Percentiles rank a stretch among this genome's conserved stretches.
Evolutionary conservation across 2,888 invertebrate genomes (phyloP).

Genomic region (Cacoxenus indagator): DNA sequence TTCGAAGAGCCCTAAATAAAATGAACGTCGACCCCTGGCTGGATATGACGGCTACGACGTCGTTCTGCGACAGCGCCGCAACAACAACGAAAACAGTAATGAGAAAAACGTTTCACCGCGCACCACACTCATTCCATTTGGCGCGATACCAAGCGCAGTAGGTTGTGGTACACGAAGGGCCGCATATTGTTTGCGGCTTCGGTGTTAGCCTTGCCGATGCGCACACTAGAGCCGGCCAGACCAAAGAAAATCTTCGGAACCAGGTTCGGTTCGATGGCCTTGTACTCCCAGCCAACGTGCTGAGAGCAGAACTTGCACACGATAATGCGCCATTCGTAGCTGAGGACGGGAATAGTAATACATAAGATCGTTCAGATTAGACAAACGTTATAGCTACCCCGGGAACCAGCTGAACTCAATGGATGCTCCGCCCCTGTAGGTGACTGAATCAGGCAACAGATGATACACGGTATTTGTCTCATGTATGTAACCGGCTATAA

Average conservation of each 20-base stretch:
- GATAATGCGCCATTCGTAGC: conserved; percentile 86
- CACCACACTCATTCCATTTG: conserved; percentile 60
- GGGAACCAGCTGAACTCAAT: conserved; percentile 89
- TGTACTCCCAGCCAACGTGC: conserved; percentile 88
- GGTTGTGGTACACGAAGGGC: conserved; percentile 53
- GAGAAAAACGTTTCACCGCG: conserved; percentile 53
- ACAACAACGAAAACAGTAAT: conserved; percentile 39
- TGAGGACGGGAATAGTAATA: conserved; percentile 59
- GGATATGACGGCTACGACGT: not conserved
- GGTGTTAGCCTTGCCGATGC: conserved; percentile 59
- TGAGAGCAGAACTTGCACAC: conserved; percentile 77
- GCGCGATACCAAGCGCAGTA: conserved; percentile 52
- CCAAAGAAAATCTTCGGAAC: conserved; percentile 81
- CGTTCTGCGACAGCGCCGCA: conserved; percentile 23
- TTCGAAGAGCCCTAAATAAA: not conserved
- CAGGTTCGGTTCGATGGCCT: conserved; percentile 75
- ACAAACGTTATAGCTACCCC: conserved; percentile 69
- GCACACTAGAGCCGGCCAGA: conserved; percentile 75
- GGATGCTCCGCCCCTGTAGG: conserved; percentile 74
- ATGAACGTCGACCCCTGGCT: not conserved
- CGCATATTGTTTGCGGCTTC: conserved; percentile 45
- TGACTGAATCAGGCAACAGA: conserved; percentile 71
- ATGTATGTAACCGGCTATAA: conserved; percentile 78
- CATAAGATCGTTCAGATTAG: not conserved
- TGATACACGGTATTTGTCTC: conserved; percentile 82